Conservation (phyloP, 2,888 invertebrate genomes). For the Lochmaea crataegi region DNA sequence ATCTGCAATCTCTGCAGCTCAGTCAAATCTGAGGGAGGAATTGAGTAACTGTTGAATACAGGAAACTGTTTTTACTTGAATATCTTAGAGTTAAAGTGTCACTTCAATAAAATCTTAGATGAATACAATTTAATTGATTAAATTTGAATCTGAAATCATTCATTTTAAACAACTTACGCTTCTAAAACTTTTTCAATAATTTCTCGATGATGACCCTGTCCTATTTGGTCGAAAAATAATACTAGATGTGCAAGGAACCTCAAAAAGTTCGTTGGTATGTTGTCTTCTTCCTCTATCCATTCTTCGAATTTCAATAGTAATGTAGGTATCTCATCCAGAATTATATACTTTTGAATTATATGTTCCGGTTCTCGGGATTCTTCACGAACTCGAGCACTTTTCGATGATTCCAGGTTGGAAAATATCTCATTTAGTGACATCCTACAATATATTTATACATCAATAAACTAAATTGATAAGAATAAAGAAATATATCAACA, state of each 20-base stretch:
- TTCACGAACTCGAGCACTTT: constrained; percentile 68
- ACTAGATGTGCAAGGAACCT: constrained; percentile 89
- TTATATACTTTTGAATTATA: constrained; percentile 85
- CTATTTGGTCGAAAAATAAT: constrained; percentile 83
- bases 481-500: too few species aligned
- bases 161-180: constrained; percentile 66
- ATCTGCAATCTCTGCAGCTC: too few species aligned
- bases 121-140: too few species aligned
- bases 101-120: too few species aligned
- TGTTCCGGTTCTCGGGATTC: constrained; percentile 77
- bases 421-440: constrained; percentile 77
- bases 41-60: too few species aligned
- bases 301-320: constrained; percentile 78
- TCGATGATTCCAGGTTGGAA: constrained; percentile 73
- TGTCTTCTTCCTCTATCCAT: constrained; percentile 71
- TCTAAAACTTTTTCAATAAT: constrained; percentile 81
- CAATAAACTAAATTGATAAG: background rate
- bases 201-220: constrained; percentile 76
- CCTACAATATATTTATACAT: constrained; percentile 63
- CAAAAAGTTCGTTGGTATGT: constrained; percentile 70
- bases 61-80: too few species aligned
- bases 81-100: too few species aligned
- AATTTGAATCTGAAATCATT: too few species aligned
- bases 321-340: constrained; percentile 82
- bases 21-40: too few species aligned